Base-by-base conservation (phyloP, 2,113 vertebrate genomes). In the Monopterus albus region DNA sequence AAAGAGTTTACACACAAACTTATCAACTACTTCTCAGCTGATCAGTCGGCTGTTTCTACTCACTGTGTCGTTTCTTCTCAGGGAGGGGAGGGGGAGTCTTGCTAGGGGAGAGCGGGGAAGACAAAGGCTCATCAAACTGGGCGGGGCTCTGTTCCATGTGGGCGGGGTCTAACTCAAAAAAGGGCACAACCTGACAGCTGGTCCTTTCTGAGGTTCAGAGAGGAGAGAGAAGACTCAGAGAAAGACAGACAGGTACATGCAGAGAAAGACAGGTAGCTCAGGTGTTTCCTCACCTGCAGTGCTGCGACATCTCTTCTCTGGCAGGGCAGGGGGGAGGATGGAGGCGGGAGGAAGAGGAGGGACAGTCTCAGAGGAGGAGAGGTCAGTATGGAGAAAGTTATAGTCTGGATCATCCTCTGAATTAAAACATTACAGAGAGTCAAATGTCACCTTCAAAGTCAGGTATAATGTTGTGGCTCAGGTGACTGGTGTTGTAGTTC, bases 61-160 rank as follows among this genome's bases (percentile, higher is more conserved):
- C 91, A 98, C 96, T 97, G 92, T 96, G 94, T 45, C 95, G 95
- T 89, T 97, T 97, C 92, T 98, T 98, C 85, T 98, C 96, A 0
- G 97, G 97, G 0, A 97, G 94, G 17, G 97, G 96, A 0, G 97
- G 97, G 0, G 87, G 87, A 0, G 66, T 75, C 72, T 69, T 78
- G 17, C 66, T 58, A 35, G 81, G 83, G 3, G 83, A 84, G 64
- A 83, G 23, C 0, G 94, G 96, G 0, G 96, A 92, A 31, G 95
- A 94, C 0, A 93, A 94, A 0, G 94, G 91, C 55, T 93, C 95
- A 60, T 94, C 95, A 69, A 92, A 38, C 1, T 95, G 94, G 1
- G 94, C 91, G 1, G 93, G 91, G 38, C 88, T 91, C 4, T 94
- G 90, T 56, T 94, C 92, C 0, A n/a, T 88, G 92, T 7, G 88